Base-by-base conservation (phyloP, 2,113 vertebrate species). In the Todiramphus saurophagus region DNA sequence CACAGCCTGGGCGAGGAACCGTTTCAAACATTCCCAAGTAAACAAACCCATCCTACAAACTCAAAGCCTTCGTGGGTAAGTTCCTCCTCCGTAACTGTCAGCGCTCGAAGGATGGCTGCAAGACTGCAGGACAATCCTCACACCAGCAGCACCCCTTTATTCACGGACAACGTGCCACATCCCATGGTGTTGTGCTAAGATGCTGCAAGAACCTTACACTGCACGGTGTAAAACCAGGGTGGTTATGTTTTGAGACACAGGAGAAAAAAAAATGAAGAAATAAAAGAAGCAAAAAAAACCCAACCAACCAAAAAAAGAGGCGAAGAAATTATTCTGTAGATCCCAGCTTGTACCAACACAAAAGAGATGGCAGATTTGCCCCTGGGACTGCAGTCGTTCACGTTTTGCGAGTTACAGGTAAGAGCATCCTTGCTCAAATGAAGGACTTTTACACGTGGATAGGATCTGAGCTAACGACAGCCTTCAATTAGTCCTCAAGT, bases 261-360 rank as follows among this genome's bases (percentile, higher is more conserved):
- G 11, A 16, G 39, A 10, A 2, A 4, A 56, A 43, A 62, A 43
- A 35, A 39, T 2, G 11, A 7, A 3, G 1, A 11, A 5, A 16
- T 15, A 20, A 46, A 46, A 46, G 19, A 46, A 46, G 19, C 44
- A 8, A 46, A 46, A 46, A 46, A 46, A 19, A 7, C 44, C 18
- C 9, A 10, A 46, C 46, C 19, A 10, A 46, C 19, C 46, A 46
- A 46, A 46, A 24, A n/a, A 23, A 46, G 33, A 46, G 8, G 44
- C 21, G 35, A 83, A 76, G 25, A 69, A 93, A 86, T 64, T 59
- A 67, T 18, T 55, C 12, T 1, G 1, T 48, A 72, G 46, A 43
- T 41, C 39, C 76, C 59, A 75, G 51, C n/a, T 67, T 27, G 31
- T 5, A 64, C 41, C 44, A 16, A 43, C 62, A 82, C 70, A 76